These are phyloP conservation scores for Zeugodacus cucurbitae DNA, from an alignment of 1,140 invertebrate species.

Conservation along the genomic window DNA sequence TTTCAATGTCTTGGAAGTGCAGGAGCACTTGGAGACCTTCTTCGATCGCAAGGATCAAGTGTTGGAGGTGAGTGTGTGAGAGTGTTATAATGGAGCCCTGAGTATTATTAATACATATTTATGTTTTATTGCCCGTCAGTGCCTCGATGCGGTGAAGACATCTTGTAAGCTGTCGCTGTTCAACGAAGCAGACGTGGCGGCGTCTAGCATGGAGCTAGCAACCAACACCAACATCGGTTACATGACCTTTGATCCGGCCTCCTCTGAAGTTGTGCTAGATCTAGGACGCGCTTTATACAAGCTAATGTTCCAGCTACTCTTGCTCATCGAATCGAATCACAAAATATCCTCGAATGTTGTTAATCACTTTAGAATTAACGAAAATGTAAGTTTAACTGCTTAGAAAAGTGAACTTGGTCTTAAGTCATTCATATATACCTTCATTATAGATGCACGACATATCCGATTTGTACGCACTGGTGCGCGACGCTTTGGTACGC, in stretches of 20 bases:
- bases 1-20: conserved; percentile 92
- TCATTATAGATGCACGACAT: conserved; percentile 62
- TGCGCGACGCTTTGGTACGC: conserved; percentile 62
- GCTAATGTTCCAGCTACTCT: conserved; percentile 90
- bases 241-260: conserved; percentile 63
- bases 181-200: conserved; percentile 70
- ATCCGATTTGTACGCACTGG: conserved; percentile 62
- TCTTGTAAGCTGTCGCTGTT: conserved; percentile 79
- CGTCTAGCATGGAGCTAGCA: conserved; percentile 57
- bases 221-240: conserved; percentile 55
- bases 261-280: conserved; percentile 73
- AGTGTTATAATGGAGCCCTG: not conserved
- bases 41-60: conserved; percentile 91
- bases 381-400: conserved; percentile 56
- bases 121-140: conserved; percentile 67
- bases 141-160: conserved; percentile 79
- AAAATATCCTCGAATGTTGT: conserved; percentile 81
- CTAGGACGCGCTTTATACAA: conserved; percentile 89
- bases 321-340: conserved; percentile 90
- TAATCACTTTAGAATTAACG: conserved; percentile 63
- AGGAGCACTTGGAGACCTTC: conserved; percentile 95
- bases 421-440: not conserved
- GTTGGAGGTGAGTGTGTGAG: conserved; percentile 75
- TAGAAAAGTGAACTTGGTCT: not conserved
- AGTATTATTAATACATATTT: too few relatives aligned